Conservation (phyloP, 2,888 invertebrate species). For the Strigamia transsilvanica region DNA sequence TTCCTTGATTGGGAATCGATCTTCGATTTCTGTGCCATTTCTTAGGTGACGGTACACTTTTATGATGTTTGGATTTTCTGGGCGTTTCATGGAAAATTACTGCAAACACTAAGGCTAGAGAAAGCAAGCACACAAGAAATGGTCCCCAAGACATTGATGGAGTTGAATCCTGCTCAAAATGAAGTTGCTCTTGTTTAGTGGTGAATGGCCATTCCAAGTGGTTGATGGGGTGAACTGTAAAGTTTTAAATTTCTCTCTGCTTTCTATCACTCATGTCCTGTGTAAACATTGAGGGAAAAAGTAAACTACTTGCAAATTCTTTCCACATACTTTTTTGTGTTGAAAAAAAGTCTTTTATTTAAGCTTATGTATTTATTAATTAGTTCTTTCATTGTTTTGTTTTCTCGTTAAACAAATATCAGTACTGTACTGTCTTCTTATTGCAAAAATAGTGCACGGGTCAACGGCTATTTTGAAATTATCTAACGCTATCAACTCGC, state of each 20-base stretch:
- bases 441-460: no score
- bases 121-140: neutral
- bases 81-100: neutral
- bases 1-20: constrained; percentile 5
- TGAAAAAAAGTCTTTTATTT: no score
- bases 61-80: neutral
- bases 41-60: neutral
- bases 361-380: no score
- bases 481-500: no score
- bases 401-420: no score
- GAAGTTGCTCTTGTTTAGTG: neutral
- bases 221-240: neutral
- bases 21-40: neutral
- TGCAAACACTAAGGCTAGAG: neutral
- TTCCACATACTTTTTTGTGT: no score
- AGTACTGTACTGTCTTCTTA: no score
- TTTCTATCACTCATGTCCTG: neutral
- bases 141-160: constrained; percentile 18
- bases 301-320: neutral
- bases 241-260: constrained; percentile 24
- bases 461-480: no score
- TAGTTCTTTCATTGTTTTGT: no score
- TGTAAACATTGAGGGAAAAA: neutral
- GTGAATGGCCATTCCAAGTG: neutral
- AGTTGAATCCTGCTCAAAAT: no score